These are phyloP conservation scores for Peromyscus attwateri DNA, from an alignment of 2,797 vertebrate species.

Conservation along the genomic window DNA sequence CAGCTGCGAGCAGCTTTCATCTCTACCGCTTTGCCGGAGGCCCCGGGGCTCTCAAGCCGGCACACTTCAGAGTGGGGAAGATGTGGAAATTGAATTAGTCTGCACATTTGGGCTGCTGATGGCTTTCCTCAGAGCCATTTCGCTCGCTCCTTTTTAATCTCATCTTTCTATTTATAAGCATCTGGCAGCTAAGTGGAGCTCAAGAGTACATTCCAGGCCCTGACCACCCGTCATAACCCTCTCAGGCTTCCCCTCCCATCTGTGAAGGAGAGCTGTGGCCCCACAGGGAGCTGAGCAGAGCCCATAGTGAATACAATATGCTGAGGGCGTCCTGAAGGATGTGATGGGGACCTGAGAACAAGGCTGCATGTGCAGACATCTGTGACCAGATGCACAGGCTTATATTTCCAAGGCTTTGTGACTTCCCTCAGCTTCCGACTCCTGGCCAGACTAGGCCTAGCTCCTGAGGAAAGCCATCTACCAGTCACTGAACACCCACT, in stretches of 20 bases:
- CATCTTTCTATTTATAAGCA: constrained; percentile 57
- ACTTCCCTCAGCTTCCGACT: fast-evolving
- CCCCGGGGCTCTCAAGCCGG: neutral
- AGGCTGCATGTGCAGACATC: fast-evolving
- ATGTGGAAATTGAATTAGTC: constrained; percentile 51
- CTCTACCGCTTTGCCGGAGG: neutral
- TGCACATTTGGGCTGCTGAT: constrained; percentile 45
- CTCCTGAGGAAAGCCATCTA: fast-evolving
- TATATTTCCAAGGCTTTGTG: fast-evolving
- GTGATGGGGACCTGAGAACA: fast-evolving
- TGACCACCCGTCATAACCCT: neutral
- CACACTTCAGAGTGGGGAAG: neutral
- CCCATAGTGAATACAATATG: fast-evolving
- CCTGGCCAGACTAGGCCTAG: too few relatives aligned
- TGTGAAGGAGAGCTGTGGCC: neutral
- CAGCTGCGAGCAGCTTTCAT: neutral
- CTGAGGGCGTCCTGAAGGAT: fast-evolving
- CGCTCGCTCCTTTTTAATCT: constrained; percentile 40
- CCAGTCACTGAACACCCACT: fast-evolving
- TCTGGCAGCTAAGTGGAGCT: constrained; percentile 57
- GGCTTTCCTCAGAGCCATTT: constrained; percentile 38
- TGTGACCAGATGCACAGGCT: fast-evolving
- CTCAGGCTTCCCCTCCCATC: neutral
- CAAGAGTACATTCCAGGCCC: neutral
- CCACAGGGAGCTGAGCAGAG: fast-evolving